Evolutionary conservation across 2,888 invertebrate genomes (phyloP).

Genomic region (Aplocera efformata): DNA sequence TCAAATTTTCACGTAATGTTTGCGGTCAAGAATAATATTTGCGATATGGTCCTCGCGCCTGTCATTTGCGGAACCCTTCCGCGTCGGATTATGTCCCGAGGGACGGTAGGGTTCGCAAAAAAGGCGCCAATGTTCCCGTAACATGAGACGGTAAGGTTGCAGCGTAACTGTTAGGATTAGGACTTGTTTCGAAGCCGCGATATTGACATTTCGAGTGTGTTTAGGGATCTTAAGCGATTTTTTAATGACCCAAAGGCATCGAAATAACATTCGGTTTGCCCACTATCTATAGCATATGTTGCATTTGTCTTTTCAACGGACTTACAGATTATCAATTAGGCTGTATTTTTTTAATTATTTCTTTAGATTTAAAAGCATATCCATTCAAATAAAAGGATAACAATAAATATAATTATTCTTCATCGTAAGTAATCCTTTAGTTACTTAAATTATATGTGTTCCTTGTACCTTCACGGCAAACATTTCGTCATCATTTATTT

Average conservation of each 20-base stretch:
- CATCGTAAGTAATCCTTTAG: too few relatives aligned
- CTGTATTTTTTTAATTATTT: too few relatives aligned
- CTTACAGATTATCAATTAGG: too few relatives aligned
- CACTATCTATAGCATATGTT: too few relatives aligned
- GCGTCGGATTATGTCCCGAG: conserved; percentile 53
- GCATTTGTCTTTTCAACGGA: too few relatives aligned
- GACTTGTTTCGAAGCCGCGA: conserved; percentile 8
- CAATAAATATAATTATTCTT: too few relatives aligned
- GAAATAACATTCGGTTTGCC: too few relatives aligned
- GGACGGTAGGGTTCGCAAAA: conserved; percentile 44
- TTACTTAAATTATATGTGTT: too few relatives aligned
- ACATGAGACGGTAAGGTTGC: conserved; percentile 27
- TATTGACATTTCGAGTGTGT: conserved; percentile 3
- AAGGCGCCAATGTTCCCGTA: conserved; percentile 28
- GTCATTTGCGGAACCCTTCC: conserved; percentile 68
- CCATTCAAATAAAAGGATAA: too few relatives aligned
- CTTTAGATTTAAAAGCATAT: too few relatives aligned
- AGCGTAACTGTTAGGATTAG: conserved; percentile 33
- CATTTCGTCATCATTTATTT: too few relatives aligned
- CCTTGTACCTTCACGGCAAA: too few relatives aligned
- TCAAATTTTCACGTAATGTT: conserved; percentile 3
- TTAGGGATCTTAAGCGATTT: neutral
- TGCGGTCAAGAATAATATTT: conserved; percentile 39
- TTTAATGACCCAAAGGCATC: neutral
- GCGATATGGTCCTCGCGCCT: conserved; percentile 50